These are phyloP conservation scores for Thamnophis elegans DNA, from an alignment of 2,797 vertebrate genomes.

Conservation along the genomic window DNA sequence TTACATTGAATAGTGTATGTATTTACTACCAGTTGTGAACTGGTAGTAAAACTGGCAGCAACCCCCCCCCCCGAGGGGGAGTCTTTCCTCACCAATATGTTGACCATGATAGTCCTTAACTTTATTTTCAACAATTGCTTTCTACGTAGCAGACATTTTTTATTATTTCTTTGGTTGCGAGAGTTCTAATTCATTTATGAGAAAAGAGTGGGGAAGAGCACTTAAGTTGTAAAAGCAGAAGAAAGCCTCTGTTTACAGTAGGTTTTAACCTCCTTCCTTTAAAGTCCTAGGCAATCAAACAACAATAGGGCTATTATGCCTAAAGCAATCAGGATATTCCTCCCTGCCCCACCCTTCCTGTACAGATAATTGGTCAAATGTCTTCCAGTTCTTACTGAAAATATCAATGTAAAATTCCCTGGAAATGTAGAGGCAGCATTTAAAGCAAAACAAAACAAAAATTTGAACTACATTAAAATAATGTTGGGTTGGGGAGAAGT, in stretches of 20 bases:
- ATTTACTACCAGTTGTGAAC: no score
- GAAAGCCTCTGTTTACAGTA: conserved; percentile 33
- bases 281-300: conserved; percentile 34
- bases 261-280: conserved; percentile 36
- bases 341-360: conserved; percentile 27
- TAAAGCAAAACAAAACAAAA: no score
- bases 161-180: conserved; percentile 53
- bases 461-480: not conserved
- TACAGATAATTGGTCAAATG: conserved; percentile 47
- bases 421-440: not conserved
- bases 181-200: conserved; percentile 44
- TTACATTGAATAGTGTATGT: no score
- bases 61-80: no score
- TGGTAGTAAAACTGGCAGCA: no score
- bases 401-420: conserved; percentile 55
- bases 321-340: conserved; percentile 44
- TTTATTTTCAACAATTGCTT: conserved; percentile 55
- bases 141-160: conserved; percentile 50
- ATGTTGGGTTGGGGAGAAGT: not conserved
- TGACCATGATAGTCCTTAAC: conserved; percentile 53
- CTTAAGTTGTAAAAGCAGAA: conserved; percentile 39
- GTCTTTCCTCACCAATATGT: not conserved
- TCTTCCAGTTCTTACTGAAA: conserved; percentile 49
- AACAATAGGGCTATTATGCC: conserved; percentile 49
- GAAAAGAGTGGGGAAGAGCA: conserved; percentile 37